These are phyloP conservation scores for Alfaro cultratus DNA, from an alignment of 2,797 vertebrate genomes.

Conservation along the genomic window DNA sequence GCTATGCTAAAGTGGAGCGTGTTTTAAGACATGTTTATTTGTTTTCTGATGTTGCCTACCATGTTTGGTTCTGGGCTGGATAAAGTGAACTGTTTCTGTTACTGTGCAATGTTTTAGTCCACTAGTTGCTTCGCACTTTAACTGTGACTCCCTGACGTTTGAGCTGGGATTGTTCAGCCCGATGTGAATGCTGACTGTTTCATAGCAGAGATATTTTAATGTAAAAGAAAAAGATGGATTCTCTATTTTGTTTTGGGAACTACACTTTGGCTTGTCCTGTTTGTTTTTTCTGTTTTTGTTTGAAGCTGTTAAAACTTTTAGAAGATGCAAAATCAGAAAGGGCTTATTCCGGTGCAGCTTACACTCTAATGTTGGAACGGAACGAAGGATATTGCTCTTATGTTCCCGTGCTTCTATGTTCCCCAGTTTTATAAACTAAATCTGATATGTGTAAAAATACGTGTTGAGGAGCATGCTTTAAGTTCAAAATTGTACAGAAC, in stretches of 20 bases:
- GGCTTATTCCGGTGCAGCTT: slow-evolving; percentile 80
- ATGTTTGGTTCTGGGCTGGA: slow-evolving; percentile 57
- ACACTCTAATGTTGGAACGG: slow-evolving; percentile 70
- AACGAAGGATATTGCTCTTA: slow-evolving; percentile 14
- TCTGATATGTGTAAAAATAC: neutral
- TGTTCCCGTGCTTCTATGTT: slow-evolving; percentile 6
- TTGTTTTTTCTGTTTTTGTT: slow-evolving; percentile 31
- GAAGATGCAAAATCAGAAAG: slow-evolving; percentile 80
- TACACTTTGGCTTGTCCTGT: slow-evolving; percentile 64
- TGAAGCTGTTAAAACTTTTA: slow-evolving; percentile 61
- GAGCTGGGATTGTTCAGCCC: slow-evolving; percentile 78
- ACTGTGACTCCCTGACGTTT: slow-evolving; percentile 74
- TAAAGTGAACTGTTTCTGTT: slow-evolving; percentile 41
- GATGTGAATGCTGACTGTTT: slow-evolving; percentile 82
- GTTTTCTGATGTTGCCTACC: slow-evolving; percentile 56
- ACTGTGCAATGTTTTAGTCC: slow-evolving; percentile 68
- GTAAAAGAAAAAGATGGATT: slow-evolving; percentile 71
- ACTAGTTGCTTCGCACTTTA: slow-evolving; percentile 81
- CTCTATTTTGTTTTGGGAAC: slow-evolving; percentile 75
- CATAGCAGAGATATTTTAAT: slow-evolving; percentile 73
- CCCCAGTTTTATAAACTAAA: neutral
- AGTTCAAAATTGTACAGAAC: neutral
- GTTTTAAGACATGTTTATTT: slow-evolving; percentile 47
- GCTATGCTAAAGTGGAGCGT: slow-evolving; percentile 49
- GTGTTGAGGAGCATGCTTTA: neutral